Base-by-base conservation (phyloP, 2,888 invertebrate species). In the Parascotia fuliginaria region DNA sequence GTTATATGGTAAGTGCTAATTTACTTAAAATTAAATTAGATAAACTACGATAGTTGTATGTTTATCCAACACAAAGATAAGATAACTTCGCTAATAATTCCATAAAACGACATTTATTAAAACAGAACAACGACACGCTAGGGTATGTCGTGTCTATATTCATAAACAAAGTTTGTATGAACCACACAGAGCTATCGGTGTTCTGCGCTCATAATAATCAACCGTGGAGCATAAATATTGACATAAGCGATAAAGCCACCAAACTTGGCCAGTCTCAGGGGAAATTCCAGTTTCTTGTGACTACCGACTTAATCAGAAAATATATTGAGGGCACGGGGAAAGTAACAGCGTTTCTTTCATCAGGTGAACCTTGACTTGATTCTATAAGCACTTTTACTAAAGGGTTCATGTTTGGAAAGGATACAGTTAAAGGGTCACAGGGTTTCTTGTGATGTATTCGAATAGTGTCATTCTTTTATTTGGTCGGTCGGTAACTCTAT, bases 241-340 rank as follows among this genome's bases (percentile, higher is more conserved):
- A 69, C 76, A 69, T 70, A 67, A 56, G 54, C 72, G 77, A 76
- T 76, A 74, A 68, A 75, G 70, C 67, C 62, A 60, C 65, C 55
- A 71, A 75, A 75, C 70, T 75, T 70, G 73, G 63, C 55, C 64
- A 64, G 51, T 62, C 83, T 68, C 80, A 0, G 39, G 83, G 82
- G 83, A 84, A 84, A 83, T 84, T 81, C 67, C 69, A 68, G 65
- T 68, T 77, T 61, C 74, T 70, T 68, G 65, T 59, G 64, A 68
- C 71, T 74, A 70, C 70, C 55, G 61, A 74, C 61, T 67, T 78
- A 76, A 79, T 79, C 74, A 79, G 63, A 77, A 77, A 73, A 75
- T 55, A 55, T 60, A 73, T 65, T 64, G 68, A 54, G 60, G 65
- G 59, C 40, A 19, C 28, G 31, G 33, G n/a, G 34, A 45, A 59